Evolutionary conservation across 1,140 invertebrate genomes (phyloP).

Genomic region (Caenorhabditis inopinata): DNA sequence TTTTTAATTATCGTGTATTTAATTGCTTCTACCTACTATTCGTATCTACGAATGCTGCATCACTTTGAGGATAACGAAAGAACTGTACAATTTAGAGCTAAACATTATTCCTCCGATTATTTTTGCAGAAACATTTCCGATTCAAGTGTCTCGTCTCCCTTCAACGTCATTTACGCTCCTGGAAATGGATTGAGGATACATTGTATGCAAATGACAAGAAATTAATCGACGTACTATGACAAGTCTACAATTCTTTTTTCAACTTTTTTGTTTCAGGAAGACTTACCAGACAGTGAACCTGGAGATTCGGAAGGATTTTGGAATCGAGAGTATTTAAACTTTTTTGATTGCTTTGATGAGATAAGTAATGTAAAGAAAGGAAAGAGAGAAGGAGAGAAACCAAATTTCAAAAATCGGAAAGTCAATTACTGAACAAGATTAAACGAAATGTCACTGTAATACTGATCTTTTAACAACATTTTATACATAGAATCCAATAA

Average conservation of each 20-base stretch:
- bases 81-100: background rate
- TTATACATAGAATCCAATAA: no score
- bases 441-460: no score
- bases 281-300: no score
- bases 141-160: background rate
- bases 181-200: background rate
- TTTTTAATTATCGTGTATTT: background rate
- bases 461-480: no score
- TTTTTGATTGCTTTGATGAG: no score
- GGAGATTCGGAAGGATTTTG: no score
- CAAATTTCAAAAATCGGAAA: no score
- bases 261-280: background rate
- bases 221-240: background rate
- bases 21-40: background rate
- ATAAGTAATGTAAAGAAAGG: no score
- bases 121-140: background rate
- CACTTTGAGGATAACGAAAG: background rate
- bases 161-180: background rate
- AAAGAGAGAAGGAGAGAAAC: no score
- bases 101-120: background rate
- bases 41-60: background rate
- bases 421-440: no score
- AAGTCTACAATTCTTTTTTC: background rate
- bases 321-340: no score
- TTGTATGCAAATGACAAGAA: background rate